phyloP scores from a whole-genome alignment of 2,888 invertebrate genomes.

The Drosophila longiperda region DNA sequence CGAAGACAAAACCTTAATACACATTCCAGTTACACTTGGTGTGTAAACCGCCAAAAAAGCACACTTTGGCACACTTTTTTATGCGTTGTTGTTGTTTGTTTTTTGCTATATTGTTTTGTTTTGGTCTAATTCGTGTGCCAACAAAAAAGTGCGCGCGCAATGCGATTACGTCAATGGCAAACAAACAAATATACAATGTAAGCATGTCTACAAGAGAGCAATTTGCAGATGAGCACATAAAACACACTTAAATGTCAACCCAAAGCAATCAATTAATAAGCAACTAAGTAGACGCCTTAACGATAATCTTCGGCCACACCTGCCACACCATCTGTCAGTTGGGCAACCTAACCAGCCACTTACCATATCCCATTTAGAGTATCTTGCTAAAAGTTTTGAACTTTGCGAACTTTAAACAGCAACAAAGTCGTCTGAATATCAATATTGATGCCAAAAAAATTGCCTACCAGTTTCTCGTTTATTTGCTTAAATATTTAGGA shows the following conservation, averaged over 20 bases:
- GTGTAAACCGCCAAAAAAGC: constrained; percentile 1
- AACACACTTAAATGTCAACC: constrained; percentile 18
- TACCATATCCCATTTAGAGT: constrained; percentile 25
- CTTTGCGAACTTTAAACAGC: constrained; percentile 36
- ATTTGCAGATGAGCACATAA: constrained; percentile 16
- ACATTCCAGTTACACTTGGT: background rate
- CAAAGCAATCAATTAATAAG: constrained; percentile 35
- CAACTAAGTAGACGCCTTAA: constrained; percentile 13
- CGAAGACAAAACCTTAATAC: background rate
- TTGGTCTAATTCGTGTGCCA: constrained; percentile 31
- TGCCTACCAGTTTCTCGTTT: background rate
- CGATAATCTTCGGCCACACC: constrained; percentile 35
- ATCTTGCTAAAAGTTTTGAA: constrained; percentile 40
- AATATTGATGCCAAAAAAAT: constrained; percentile 25
- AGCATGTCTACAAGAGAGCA: constrained; percentile 5
- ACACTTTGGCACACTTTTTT: constrained; percentile 19
- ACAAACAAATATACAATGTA: constrained; percentile 6
- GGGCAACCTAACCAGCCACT: constrained; percentile 23
- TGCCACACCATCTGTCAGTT: constrained; percentile 26
- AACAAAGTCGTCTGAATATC: constrained; percentile 33
- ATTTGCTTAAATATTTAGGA: constrained; percentile 2
- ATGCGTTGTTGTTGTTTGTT: constrained; percentile 2
- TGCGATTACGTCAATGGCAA: constrained; percentile 23
- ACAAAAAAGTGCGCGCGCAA: constrained; percentile 25
- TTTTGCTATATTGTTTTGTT: constrained; percentile 10